phyloP scores from a whole-genome alignment of 2,797 vertebrate species.

The Etheostoma perlongum region DNA sequence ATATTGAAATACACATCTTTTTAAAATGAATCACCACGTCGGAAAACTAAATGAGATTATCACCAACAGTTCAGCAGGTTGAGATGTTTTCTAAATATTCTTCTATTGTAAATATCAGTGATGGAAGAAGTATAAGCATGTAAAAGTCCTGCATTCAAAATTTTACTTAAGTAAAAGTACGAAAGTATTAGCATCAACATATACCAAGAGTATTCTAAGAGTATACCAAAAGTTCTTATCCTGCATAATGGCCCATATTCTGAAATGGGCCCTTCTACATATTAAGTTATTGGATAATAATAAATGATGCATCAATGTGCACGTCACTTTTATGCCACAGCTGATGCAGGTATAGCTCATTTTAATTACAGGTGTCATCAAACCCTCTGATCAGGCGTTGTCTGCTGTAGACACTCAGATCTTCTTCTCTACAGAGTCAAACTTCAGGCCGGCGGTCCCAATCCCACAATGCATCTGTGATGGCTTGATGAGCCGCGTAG shows the following conservation, averaged over 20 bases:
- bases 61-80: neutral
- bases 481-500: constrained; percentile 18
- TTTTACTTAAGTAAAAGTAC: no score
- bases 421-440: constrained; percentile 16
- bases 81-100: neutral
- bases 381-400: neutral
- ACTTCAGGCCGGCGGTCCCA: neutral
- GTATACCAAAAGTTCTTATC: neutral
- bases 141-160: no score
- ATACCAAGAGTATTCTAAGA: no score
- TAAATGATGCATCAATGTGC: neutral
- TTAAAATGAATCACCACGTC: neutral
- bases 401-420: neutral
- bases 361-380: neutral
- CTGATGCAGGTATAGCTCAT: neutral
- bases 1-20: neutral
- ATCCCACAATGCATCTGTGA: constrained; percentile 47
- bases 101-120: neutral
- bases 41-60: neutral
- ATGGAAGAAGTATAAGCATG: no score
- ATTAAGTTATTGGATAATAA: neutral
- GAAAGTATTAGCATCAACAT: neutral
- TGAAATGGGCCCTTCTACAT: neutral
- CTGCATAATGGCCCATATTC: neutral
- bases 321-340: neutral